Evolutionary conservation across 2,113 vertebrate genomes (phyloP), one percentile per base, ranked within the genome.

Genomic region (Trochalopteron elliotii): DNA sequence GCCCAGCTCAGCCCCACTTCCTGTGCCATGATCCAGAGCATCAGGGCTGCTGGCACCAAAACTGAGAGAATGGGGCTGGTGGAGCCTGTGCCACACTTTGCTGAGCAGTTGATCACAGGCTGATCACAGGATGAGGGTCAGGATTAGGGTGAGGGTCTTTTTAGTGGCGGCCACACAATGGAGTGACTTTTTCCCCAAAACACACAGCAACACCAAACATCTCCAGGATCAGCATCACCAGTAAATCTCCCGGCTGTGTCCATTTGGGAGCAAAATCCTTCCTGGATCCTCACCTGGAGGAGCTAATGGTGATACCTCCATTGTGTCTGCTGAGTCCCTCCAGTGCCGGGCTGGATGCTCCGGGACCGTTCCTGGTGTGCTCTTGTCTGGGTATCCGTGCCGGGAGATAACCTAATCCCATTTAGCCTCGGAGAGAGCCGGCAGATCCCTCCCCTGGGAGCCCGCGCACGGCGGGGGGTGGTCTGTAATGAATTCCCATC

Each of bases 401-500:
- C 6, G 14, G 49, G 61, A 87, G 95, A 96, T 56, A 96, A 86
- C 92, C 93, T 90, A 81, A 94, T 94, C 93, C 96, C 80, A 64
- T 82, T 94, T 71, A 82, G 94, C 90, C 84, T 89, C 0, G 83
- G 83, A 44, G 64, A 74, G 94, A 92, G 88, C 83, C 8, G 67
- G 86, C 52, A 6, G 90, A 93, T 94, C 67, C 91, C 85, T 95
- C 92, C 87, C 90, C 47, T 15, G 94, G 88, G 97, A 95, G 52
- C 79, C 35, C 3, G 60, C 2, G 3, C 30, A 4, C 52, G 5
- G 91, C 45, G 24, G 89, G 94, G 89, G 91, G 79, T 76, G 93
- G 11, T 90, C 83, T 70, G 94, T 93, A 82, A 93, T 96, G 97
- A 92, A 96, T 96, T 96, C 96, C 90, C 27, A 77, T 95, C 90